Evolutionary conservation across 2,888 invertebrate species (phyloP).

Genomic region (Poecilobothrus nobilitatus): DNA sequence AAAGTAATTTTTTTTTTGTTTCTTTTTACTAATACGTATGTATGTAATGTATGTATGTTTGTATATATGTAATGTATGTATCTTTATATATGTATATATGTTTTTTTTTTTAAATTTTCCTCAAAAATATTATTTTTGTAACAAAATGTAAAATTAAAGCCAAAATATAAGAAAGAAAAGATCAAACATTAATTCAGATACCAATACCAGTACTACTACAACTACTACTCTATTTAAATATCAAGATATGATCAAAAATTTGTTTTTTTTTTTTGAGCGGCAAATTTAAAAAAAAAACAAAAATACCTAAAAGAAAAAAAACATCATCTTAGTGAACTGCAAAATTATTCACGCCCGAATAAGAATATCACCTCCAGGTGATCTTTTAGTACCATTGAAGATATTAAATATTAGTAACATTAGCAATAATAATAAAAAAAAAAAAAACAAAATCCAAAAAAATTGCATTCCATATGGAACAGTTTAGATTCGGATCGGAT

Average conservation of each 20-base stretch:
- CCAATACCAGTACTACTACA: no score
- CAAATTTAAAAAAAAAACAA: neutral
- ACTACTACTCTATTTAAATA: no score
- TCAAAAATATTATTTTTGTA: no score
- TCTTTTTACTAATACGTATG: neutral
- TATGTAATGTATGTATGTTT: neutral
- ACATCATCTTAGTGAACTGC: neutral
- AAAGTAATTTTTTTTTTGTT: neutral
- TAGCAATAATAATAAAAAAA: neutral
- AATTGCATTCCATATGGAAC: neutral
- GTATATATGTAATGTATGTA: neutral
- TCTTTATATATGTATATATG: neutral
- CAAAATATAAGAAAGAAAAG: no score
- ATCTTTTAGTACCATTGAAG: neutral
- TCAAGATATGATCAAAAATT: no score
- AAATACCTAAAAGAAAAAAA: no score
- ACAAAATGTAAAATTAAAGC: no score
- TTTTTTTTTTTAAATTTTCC: no score
- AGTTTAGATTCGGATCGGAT: neutral
- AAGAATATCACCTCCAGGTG: conserved; percentile 2
- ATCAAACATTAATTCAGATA: no score
- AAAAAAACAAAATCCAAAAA: neutral
- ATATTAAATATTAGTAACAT: neutral
- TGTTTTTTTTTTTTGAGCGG: neutral
- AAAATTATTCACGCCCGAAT: conserved; percentile 2